Base-by-base conservation (phyloP, 2,113 vertebrate species). In the Clupea harengus region DNA sequence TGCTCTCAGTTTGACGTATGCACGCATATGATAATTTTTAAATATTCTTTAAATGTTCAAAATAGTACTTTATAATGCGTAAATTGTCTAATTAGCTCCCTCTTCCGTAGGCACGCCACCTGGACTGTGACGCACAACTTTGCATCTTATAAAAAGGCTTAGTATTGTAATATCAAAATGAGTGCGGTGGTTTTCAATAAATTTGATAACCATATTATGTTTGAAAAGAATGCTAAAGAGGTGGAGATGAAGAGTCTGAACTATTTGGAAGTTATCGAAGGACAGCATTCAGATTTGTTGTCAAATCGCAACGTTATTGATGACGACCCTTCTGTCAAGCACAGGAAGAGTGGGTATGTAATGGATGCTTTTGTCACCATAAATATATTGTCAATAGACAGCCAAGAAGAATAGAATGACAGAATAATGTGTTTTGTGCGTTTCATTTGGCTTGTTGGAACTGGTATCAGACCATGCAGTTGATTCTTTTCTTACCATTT, bases 151-250 rank as follows among this genome's bases (percentile, higher is more conserved):
- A n/a, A 86, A 49, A 86, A 49, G 60, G 75, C 45, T 85, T 64
- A 85, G 91, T 89, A 93, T 84, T 90, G 86, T 72, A 87, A 67
- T 84, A 86, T 88, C 92, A 88, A 94, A 93, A 99, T 99, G 98
- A 99, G 98, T 96, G 95, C 97, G 89, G 96, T 99, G 45, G 97
- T 99, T 93, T 99, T 99, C 93, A 97, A 97, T 94, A 97, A 99
- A 92, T 94, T 99, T 86, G 95, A 96, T 91, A 94, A 95, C 93
- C 96, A 97, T 83, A 97, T 98, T 91, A 95, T 99, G 85, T 98
- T 98, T 88, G 97, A 99, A 89, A 97, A 98, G 84, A 94, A 96
- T 89, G 95, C 96, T 86, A 95, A 95, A 82, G 95, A 97, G 85
- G 93, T 96, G 87, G 96, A 97, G 86, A 93, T 94, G 91, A 95